Conservation (phyloP, 2,888 invertebrate species). For the Sarcophaga variegata region DNA sequence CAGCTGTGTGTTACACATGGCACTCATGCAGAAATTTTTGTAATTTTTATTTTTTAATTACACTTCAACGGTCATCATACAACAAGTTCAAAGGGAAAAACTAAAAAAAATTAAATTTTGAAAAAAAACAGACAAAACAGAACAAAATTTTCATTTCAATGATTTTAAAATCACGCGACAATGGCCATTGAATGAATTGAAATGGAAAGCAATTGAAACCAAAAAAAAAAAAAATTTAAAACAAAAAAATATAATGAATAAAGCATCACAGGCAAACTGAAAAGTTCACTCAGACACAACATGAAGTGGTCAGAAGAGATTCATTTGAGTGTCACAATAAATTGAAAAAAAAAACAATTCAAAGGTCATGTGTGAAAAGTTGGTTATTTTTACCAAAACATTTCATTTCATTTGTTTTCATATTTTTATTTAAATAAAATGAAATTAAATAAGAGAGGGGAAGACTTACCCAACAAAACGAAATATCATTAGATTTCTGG, state of each 20-base stretch:
- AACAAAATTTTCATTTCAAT: conserved; percentile 18
- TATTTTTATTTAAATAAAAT: conserved; percentile 2
- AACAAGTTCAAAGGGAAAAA: conserved; percentile 21
- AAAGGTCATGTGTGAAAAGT: conserved; percentile 32
- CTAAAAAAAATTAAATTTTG: not conserved
- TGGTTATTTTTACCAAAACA: not conserved
- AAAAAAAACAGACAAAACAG: not conserved
- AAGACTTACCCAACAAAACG: too few species aligned
- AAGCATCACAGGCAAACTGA: not conserved
- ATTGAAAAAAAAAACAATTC: not conserved
- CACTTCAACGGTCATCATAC: conserved; percentile 25
- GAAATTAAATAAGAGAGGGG: conserved; percentile 17
- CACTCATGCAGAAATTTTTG: conserved; percentile 23
- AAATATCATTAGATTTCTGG: too few species aligned
- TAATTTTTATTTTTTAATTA: conserved; percentile 14
- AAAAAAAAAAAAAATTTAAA: not conserved
- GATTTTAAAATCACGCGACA: conserved; percentile 37
- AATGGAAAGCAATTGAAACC: conserved; percentile 42
- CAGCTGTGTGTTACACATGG: not conserved
- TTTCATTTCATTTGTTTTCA: not conserved
- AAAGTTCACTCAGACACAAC: conserved; percentile 5
- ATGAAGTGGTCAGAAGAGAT: not conserved
- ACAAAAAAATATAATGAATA: not conserved
- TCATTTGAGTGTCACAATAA: not conserved
- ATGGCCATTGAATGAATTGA: conserved; percentile 46